A percentile compares a stretch with the other conserved stretches of the same genome.
phyloP scores from a whole-genome alignment of 2,113 vertebrate species.

The Cynoglossus semilaevis region DNA sequence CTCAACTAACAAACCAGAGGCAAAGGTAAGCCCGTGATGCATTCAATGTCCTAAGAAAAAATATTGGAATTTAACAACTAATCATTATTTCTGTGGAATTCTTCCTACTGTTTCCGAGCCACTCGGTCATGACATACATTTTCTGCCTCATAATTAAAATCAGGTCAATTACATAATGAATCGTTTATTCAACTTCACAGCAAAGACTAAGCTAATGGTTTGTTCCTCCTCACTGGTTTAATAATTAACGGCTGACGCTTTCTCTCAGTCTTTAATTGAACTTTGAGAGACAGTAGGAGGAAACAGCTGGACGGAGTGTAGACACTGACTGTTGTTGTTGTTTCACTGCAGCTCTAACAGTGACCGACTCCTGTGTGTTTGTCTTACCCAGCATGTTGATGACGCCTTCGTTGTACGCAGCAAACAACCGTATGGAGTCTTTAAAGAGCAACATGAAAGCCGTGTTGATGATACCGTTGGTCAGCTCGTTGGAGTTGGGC shows the following conservation, averaged over 20 bases:
- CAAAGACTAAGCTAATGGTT: slow-evolving; percentile 12
- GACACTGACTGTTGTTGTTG: slow-evolving; percentile 16
- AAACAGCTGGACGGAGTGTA: slow-evolving; percentile 20
- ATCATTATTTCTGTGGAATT: no score
- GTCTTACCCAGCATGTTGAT: slow-evolving; percentile 92
- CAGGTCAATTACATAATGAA: slow-evolving; percentile 20
- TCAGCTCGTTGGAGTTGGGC: slow-evolving; percentile 96
- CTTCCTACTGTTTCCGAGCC: background rate
- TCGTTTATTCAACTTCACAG: slow-evolving; percentile 30
- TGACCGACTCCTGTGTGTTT: background rate
- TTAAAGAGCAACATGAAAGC: slow-evolving; percentile 98
- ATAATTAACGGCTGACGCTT: slow-evolving; percentile 24
- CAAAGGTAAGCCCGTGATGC: no score
- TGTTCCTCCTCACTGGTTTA: slow-evolving; percentile 33
- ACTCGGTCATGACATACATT: slow-evolving; percentile 1
- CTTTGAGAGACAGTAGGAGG: slow-evolving; percentile 23
- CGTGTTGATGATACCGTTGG: slow-evolving; percentile 95
- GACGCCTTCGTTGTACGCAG: slow-evolving; percentile 94
- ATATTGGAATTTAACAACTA: no score
- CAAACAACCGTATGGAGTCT: slow-evolving; percentile 95
- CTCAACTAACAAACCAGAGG: no score
- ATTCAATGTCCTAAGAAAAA: no score
- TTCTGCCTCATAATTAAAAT: slow-evolving; percentile 1
- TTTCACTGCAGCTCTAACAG: background rate
- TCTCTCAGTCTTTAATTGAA: slow-evolving; percentile 39